phyloP scores from a whole-genome alignment of 2,888 invertebrate genomes.

The Elegia similella region DNA sequence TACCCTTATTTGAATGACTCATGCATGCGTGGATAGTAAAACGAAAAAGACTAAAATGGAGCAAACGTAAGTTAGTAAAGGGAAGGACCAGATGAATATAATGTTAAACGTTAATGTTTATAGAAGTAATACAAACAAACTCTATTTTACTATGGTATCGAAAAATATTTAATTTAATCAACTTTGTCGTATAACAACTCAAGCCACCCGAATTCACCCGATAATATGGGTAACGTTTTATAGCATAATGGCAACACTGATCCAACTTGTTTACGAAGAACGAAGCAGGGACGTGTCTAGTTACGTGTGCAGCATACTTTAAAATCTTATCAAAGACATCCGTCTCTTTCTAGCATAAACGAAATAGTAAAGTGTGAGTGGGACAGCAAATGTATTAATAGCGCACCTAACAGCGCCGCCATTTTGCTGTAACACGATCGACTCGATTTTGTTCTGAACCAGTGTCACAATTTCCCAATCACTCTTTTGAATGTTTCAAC shows the following conservation, averaged over 20 bases:
- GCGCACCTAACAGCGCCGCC: constrained; percentile 68
- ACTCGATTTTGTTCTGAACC: constrained; percentile 54
- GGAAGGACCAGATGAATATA: too few relatives aligned
- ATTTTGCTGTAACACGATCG: constrained; percentile 71
- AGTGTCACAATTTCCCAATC: constrained; percentile 45
- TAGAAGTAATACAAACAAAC: too few relatives aligned
- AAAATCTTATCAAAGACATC: constrained; percentile 57
- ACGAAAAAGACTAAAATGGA: too few relatives aligned
- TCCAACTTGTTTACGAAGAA: constrained; percentile 72
- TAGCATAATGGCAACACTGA: constrained; percentile 52
- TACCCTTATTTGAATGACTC: too few relatives aligned
- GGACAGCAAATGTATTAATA: constrained; percentile 68
- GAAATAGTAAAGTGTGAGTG: constrained; percentile 36
- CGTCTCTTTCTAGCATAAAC: constrained; percentile 50
- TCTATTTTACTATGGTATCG: too few relatives aligned
- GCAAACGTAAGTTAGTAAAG: too few relatives aligned
- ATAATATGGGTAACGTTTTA: constrained; percentile 23
- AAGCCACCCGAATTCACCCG: constrained; percentile 21
- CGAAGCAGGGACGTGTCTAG: constrained; percentile 75
- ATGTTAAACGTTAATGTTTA: too few relatives aligned
- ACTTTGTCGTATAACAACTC: neutral
- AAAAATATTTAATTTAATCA: too few relatives aligned
- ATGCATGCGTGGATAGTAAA: too few relatives aligned
- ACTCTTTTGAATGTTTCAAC: constrained; percentile 28
- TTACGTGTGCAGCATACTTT: constrained; percentile 74